Evolutionary conservation across 2,888 invertebrate genomes (phyloP).

Genomic region (Caenorhabditis uteleia): DNA sequence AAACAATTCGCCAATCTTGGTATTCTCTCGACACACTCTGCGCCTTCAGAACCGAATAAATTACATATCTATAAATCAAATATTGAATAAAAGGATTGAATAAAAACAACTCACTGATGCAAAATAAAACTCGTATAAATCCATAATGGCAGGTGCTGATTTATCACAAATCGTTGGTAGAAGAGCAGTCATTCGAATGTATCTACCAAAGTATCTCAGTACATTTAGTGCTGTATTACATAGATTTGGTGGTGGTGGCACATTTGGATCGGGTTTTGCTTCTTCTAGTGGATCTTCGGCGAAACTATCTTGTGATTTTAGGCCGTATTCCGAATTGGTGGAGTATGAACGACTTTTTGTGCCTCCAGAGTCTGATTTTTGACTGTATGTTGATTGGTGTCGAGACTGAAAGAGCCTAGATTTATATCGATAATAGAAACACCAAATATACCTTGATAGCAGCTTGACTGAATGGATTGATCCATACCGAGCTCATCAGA

Average conservation of each 20-base stretch:
- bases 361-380: constrained; percentile 7
- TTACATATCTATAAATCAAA: constrained; percentile 31
- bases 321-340: not conserved
- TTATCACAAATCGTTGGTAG: constrained; percentile 60
- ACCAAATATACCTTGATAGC: constrained; percentile 7
- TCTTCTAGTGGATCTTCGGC: constrained; percentile 19
- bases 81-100: not conserved
- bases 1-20: constrained; percentile 16
- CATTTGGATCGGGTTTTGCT: constrained; percentile 9
- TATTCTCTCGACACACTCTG: constrained; percentile 22
- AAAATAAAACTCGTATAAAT: constrained; percentile 63
- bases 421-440: not conserved
- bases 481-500: constrained; percentile 20
- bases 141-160: constrained; percentile 57
- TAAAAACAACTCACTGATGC: constrained; percentile 44
- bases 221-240: constrained; percentile 67
- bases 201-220: constrained; percentile 63
- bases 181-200: constrained; percentile 65
- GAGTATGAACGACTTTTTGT: not conserved
- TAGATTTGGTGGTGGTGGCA: constrained; percentile 55
- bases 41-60: constrained; percentile 37
- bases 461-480: constrained; percentile 32
- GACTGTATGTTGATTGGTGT: constrained; percentile 17
- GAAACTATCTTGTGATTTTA: constrained; percentile 14
- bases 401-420: constrained; percentile 7